These are phyloP conservation scores for Rhadinocentrus ornatus DNA, from an alignment of 2,797 vertebrate genomes.

Conservation along the genomic window DNA sequence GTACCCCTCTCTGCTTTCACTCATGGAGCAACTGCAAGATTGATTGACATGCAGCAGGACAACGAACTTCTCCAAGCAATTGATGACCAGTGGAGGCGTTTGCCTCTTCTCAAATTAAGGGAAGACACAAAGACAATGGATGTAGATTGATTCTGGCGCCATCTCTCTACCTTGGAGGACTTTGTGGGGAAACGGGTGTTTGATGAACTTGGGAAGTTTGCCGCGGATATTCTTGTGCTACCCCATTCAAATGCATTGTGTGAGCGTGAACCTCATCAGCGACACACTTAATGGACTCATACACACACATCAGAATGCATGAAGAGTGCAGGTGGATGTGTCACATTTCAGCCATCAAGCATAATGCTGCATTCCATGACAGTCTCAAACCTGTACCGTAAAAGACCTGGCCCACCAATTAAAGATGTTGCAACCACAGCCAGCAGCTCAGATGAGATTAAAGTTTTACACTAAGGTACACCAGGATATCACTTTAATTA, in stretches of 20 bases:
- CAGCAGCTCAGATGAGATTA: no score
- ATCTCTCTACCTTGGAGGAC: neutral
- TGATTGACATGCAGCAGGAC: neutral
- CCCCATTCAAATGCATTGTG: slow-evolving; percentile 5
- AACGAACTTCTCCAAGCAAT: neutral
- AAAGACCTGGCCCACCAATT: no score
- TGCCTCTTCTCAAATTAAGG: neutral
- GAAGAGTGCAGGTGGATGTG: no score
- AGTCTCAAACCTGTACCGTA: no score
- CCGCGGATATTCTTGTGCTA: no score
- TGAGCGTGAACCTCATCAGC: neutral
- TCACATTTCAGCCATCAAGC: no score
- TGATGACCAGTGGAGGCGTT: slow-evolving; percentile 7
- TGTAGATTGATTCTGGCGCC: neutral
- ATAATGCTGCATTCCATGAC: no score
- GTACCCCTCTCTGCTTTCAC: neutral
- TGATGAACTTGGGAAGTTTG: neutral
- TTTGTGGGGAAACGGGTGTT: neutral
- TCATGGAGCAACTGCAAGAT: neutral
- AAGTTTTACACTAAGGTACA: no score
- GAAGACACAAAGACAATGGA: neutral
- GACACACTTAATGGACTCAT: neutral
- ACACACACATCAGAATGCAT: slow-evolving; percentile 7
- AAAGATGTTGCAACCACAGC: no score
- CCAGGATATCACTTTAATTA: no score